phyloP scores from a whole-genome alignment of 1,140 invertebrate genomes.

The Pseudomyrmex cubaensis region DNA sequence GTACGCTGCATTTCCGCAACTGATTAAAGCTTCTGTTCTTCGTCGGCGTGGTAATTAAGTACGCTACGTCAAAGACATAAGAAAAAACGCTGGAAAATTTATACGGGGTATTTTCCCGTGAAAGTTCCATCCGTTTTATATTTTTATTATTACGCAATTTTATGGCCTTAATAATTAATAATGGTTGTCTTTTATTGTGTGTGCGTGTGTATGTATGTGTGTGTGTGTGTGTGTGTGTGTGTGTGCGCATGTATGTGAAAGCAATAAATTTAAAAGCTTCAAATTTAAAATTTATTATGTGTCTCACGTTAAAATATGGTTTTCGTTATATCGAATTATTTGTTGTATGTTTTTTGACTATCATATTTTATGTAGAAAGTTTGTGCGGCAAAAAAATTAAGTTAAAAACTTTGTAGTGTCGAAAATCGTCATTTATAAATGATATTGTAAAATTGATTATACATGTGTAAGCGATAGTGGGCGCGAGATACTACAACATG shows the following conservation, averaged over 20 bases:
- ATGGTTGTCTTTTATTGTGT: neutral
- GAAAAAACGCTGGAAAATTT: slow-evolving; percentile 7
- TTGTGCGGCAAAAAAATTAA: neutral
- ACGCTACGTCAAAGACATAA: neutral
- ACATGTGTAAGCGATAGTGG: neutral
- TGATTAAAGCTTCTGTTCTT: slow-evolving; percentile 21
- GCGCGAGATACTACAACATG: slow-evolving; percentile 9
- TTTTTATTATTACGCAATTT: neutral
- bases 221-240: too few relatives aligned
- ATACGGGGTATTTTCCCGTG: neutral
- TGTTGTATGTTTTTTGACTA: neutral
- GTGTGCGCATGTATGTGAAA: neutral
- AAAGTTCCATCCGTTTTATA: neutral
- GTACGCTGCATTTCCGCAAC: slow-evolving; percentile 2
- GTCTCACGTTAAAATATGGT: neutral
- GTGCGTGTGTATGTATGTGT: too few relatives aligned
- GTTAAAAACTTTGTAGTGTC: neutral
- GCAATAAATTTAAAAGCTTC: too few relatives aligned
- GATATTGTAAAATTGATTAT: slow-evolving; percentile 1
- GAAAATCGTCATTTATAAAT: neutral
- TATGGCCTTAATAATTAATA: slow-evolving; percentile 13
- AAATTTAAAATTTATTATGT: neutral
- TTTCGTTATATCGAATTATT: neutral
- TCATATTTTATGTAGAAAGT: neutral
- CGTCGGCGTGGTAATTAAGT: neutral